Evolutionary conservation across 2,888 invertebrate genomes (phyloP), one percentile per base, ranked within the genome.

Genomic region (Tipula confusa): DNA sequence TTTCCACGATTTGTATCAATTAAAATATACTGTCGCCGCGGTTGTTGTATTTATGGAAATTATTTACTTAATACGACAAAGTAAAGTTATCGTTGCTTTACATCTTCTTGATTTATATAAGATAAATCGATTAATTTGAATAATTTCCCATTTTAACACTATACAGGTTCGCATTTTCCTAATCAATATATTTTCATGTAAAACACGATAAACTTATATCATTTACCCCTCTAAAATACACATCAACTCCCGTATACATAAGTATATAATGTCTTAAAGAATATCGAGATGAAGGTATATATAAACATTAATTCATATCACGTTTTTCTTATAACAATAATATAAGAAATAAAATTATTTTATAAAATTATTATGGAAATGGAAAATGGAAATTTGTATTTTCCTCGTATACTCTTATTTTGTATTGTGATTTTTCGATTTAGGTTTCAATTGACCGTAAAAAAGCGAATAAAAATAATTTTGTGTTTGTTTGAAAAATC

Each of bases 1-100:
- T 43, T 64, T 64, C 24, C 64, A 64, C 64, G 64, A 64, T 64
- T 64, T 64, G 64, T 64, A 64, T 64, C 64, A 64, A 64, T 64
- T 64, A 64, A 64, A 64, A 24, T 64, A 64, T 33, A 11, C 11
- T 9, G 33, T 1, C 11, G 11, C 33, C 33, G 0, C 9, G 24
- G 64, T 64, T 64, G 64, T 64, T 64, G 24, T 64, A 2, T 64
- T 64, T 64, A 64, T 64, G 64, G 64, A 64, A 64, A 24, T 24
- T 64, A 64, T 1, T 9, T 3, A 3, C 2, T 11, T 2, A 0
- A 18, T 11, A 7, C 43, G 43, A 43, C 43, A 43, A 3, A 15
- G 15, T 6, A 43, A 43, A 43, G n/a, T n/a, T n/a, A n/a, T 43
- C 15, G 64, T 2, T 64, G 64, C 1, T 43, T 43, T 43, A 11